A percentile compares a stretch with the other conserved stretches of the same genome.
phyloP scores from a whole-genome alignment of 2,888 invertebrate species.

The Lumbricus terrestris region DNA sequence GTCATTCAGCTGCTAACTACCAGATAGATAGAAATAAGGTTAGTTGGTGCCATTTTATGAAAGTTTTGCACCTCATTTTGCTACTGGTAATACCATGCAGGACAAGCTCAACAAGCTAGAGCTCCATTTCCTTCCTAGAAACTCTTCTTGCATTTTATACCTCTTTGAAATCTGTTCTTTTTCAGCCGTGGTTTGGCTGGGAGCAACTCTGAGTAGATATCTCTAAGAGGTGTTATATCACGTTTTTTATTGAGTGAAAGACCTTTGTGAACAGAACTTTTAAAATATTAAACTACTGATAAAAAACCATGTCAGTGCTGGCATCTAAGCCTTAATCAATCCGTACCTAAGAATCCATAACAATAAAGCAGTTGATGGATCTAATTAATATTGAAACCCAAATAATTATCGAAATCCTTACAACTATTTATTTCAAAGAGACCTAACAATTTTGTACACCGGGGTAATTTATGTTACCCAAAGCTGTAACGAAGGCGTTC shows the following conservation, averaged over 20 bases:
- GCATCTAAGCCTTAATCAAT: no score
- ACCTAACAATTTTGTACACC: neutral
- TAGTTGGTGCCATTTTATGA: neutral
- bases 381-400: neutral
- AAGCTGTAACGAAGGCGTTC: neutral
- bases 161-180: no score
- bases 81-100: neutral
- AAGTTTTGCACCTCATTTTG: neutral
- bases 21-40: neutral
- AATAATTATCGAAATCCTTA: neutral
- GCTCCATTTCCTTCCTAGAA: no score
- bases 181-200: no score
- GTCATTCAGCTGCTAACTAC: neutral
- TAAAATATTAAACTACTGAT: neutral
- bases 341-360: neutral
- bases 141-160: no score
- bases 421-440: neutral
- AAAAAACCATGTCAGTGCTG: no score
- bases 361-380: neutral
- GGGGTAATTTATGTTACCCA: neutral
- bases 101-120: no score
- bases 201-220: no score
- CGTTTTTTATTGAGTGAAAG: no score
- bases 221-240: no score
- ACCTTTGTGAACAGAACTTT: neutral